phyloP scores from a whole-genome alignment of 2,113 vertebrate species.

The Planiliza haematocheilus region DNA sequence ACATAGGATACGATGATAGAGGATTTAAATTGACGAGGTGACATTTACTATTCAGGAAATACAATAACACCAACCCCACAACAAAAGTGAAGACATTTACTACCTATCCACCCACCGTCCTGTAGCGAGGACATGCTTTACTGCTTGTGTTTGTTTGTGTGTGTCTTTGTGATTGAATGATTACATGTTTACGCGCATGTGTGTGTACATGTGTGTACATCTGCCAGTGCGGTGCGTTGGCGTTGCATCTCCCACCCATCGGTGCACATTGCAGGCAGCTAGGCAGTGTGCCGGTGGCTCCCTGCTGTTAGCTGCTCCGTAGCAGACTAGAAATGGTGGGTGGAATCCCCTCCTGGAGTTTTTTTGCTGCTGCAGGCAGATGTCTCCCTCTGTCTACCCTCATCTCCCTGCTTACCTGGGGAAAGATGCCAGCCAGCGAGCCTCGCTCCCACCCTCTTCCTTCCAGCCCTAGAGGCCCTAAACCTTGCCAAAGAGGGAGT shows the following conservation, averaged over 20 bases:
- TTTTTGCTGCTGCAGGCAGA: conserved; percentile 72
- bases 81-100: conserved; percentile 1
- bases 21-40: conserved; percentile 9
- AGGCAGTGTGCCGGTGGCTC: conserved; percentile 52
- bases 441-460: conserved; percentile 32
- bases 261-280: conserved; percentile 32
- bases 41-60: conserved; percentile 18
- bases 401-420: conserved; percentile 65
- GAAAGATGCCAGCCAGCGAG: conserved; percentile 52
- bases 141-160: conserved; percentile 46
- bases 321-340: conserved; percentile 63
- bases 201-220: conserved; percentile 46
- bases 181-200: conserved; percentile 52
- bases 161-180: conserved; percentile 53
- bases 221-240: conserved; percentile 44
- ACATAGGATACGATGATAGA: neutral
- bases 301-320: conserved; percentile 62
- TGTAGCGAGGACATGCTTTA: conserved; percentile 29
- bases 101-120: conserved; percentile 4
- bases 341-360: conserved; percentile 72
- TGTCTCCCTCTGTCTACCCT: conserved; percentile 58
- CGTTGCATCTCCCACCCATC: conserved; percentile 45
- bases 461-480: conserved; percentile 43
- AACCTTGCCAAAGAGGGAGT: conserved; percentile 53
- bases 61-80: neutral